phyloP scores from a whole-genome alignment of 1,140 invertebrate species.

The Drosophila rhopaloa region DNA sequence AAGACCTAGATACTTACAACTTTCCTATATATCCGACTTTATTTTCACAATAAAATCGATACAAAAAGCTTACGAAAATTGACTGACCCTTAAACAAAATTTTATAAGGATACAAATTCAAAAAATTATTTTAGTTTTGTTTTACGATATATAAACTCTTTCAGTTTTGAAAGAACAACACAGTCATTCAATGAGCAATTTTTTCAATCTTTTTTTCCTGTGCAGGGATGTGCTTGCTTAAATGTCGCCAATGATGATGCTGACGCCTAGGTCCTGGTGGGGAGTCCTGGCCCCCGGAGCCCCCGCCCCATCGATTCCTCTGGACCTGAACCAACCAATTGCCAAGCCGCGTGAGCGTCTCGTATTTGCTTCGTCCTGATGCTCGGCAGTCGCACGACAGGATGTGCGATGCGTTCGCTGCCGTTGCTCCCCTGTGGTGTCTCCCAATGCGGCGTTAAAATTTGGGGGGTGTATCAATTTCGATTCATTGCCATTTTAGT shows the following conservation, averaged over 20 bases:
- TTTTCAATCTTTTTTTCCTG: background rate
- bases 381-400: constrained; percentile 53
- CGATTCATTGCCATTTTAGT: constrained; percentile 74
- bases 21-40: too few relatives aligned
- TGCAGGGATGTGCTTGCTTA: constrained; percentile 47
- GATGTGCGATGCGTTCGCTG: constrained; percentile 42
- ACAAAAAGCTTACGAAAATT: too few relatives aligned
- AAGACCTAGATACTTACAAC: too few relatives aligned
- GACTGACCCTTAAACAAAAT: too few relatives aligned
- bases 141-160: too few relatives aligned
- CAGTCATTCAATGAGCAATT: too few relatives aligned
- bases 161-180: too few relatives aligned
- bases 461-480: constrained; percentile 81
- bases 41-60: too few relatives aligned
- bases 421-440: constrained; percentile 55
- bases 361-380: constrained; percentile 40
- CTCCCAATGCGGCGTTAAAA: constrained; percentile 67
- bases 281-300: constrained; percentile 49
- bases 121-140: too few relatives aligned
- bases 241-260: constrained; percentile 73
- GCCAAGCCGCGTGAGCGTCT: constrained; percentile 23
- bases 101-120: too few relatives aligned
- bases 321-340: constrained; percentile 57
- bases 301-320: constrained; percentile 8
- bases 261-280: constrained; percentile 56